phyloP scores from a whole-genome alignment of 2,888 invertebrate genomes.

The Subacronicta megacephala region DNA sequence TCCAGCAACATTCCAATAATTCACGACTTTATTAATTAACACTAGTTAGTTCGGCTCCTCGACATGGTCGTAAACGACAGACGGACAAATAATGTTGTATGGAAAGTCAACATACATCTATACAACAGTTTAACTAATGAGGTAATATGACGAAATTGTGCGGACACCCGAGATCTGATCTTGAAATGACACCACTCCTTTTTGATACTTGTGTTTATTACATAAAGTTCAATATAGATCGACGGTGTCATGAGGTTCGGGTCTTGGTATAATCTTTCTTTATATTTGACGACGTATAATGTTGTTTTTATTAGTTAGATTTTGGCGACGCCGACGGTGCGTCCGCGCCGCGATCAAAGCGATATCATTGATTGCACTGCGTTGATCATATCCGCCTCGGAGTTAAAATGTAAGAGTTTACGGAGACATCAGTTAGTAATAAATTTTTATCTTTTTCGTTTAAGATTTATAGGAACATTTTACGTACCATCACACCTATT shows the following conservation, averaged over 20 bases:
- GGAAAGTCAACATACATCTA: conserved; percentile 20
- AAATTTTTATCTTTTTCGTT: conserved; percentile 7
- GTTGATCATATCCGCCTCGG: conserved; percentile 19
- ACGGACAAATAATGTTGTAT: conserved; percentile 36
- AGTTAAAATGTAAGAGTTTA: conserved; percentile 52
- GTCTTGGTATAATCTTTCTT: conserved; percentile 19
- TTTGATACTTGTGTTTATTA: conserved; percentile 7
- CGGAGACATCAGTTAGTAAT: conserved; percentile 21
- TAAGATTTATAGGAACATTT: conserved; percentile 2
- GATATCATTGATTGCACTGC: conserved; percentile 47
- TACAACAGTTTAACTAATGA: conserved; percentile 41
- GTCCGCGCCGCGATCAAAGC: conserved; percentile 49
- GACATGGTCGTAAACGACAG: conserved; percentile 51
- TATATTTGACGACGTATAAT: conserved; percentile 39
- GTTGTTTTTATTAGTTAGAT: conserved; percentile 58
- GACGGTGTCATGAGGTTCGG: not conserved
- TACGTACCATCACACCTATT: no score
- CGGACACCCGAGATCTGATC: conserved; percentile 23
- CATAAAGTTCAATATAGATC: conserved; percentile 30
- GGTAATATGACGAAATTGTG: conserved; percentile 34
- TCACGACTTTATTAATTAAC: conserved; percentile 54
- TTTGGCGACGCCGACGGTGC: conserved; percentile 41
- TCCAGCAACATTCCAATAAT: conserved; percentile 35
- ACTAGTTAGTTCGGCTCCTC: conserved; percentile 51
- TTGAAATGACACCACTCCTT: not conserved